Evolutionary conservation across 2,797 vertebrate genomes (phyloP).

Genomic region (Dicrostonyx torquatus): DNA sequence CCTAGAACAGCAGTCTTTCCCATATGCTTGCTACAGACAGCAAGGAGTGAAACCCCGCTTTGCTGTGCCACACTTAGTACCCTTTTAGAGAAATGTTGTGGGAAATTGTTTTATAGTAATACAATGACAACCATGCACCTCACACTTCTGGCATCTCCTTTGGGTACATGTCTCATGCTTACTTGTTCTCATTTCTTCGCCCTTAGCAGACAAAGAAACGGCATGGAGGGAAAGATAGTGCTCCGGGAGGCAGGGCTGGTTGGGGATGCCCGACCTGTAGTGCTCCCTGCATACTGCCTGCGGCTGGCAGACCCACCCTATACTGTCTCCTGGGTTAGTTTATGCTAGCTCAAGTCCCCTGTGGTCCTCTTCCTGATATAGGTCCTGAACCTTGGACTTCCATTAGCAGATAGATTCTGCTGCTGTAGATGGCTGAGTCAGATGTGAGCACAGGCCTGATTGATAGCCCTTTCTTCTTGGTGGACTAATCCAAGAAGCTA

Average conservation of each 20-base stretch:
- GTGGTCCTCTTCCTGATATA: not conserved
- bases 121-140: fast-evolving
- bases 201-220: not conserved
- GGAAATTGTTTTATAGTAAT: not conserved
- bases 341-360: not conserved
- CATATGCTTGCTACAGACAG: not conserved
- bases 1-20: not conserved
- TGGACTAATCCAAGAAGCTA: not conserved
- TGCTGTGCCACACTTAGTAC: not conserved
- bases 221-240: not conserved
- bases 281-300: not conserved
- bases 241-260: not conserved
- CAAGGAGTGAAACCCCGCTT: not conserved
- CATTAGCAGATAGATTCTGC: not conserved
- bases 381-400: not conserved
- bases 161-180: not conserved
- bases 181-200: not conserved
- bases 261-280: not conserved
- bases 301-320: not conserved
- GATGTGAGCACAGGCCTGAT: not conserved
- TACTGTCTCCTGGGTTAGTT: not conserved
- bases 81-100: not conserved
- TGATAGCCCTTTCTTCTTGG: not conserved
- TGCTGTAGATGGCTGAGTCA: not conserved
- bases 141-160: not conserved